A percentile compares a stretch with the other conserved stretches of the same genome.
Conservation (phyloP, 1,140 invertebrate species). For the Zaprionus africanus region DNA sequence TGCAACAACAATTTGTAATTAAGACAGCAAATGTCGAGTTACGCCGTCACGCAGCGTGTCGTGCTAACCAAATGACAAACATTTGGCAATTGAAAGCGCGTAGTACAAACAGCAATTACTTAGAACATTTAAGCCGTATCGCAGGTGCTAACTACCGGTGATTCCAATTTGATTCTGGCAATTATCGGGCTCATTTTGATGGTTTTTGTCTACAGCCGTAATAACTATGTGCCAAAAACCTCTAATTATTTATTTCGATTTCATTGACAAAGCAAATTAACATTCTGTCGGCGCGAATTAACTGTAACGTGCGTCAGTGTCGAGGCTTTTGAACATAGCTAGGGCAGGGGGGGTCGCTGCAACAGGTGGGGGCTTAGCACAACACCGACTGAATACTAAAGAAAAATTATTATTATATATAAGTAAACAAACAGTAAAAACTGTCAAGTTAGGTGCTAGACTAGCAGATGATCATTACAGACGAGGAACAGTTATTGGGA, state of each 20-base stretch:
- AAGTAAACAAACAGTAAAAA: constrained; percentile 13
- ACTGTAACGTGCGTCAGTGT: constrained; percentile 69
- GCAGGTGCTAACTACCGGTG: constrained; percentile 28
- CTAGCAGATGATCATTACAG: background rate
- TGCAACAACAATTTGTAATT: constrained; percentile 40
- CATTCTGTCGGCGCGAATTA: constrained; percentile 49
- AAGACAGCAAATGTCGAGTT: constrained; percentile 12
- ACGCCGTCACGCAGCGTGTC: no score
- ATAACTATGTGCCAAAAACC: constrained; percentile 14
- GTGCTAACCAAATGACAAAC: constrained; percentile 46
- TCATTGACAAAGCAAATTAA: constrained; percentile 65
- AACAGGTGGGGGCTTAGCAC: background rate
- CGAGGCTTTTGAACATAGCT: constrained; percentile 2
- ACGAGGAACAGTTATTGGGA: background rate
- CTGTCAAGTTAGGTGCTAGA: background rate
- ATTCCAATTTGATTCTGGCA: background rate
- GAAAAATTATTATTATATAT: background rate
- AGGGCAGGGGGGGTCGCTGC: constrained; percentile 10
- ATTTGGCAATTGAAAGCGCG: constrained; percentile 17
- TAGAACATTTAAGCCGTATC: constrained; percentile 30
- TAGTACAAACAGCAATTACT: constrained; percentile 42
- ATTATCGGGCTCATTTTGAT: constrained; percentile 24
- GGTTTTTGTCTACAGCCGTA: background rate
- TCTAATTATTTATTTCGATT: constrained; percentile 46
- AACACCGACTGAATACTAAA: constrained; percentile 46